Base-by-base conservation (phyloP, 2,797 vertebrate genomes). In the Phataginus tetradactyla region DNA sequence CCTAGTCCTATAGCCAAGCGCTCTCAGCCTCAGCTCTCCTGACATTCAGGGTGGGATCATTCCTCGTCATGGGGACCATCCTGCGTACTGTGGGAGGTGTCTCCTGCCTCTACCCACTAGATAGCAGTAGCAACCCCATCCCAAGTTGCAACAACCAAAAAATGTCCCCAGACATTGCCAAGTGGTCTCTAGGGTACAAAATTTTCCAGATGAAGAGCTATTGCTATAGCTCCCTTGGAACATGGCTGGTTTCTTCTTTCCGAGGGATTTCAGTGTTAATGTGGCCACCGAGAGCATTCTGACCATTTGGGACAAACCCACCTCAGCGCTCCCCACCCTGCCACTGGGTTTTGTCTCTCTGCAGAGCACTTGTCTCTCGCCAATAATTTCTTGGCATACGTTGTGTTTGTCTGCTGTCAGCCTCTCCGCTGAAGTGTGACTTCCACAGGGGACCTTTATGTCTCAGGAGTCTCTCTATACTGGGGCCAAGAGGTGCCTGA, bases 11-110 rank as follows among this genome's bases (percentile, higher is more conserved):
- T 0, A 37, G 14, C 34, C 14, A 20, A 34, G 9, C 32, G 18
- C 39, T 90, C 63, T 32, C 49, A 18, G 9, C 17, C 25, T 32
- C 1, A 29, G 51, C 4, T 5, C 21, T 18, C 3, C 27, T 21
- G 13, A 37, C 4, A 1, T 23, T 49, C 8, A 32, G 45, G 27
- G 17, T 0, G 0, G 27, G 63, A 8, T 15, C 5, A 1, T 37
- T 90, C 34, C 39, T 34, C 10, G 32, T 17, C 7, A 1, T 37
- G 6, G 5, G 7, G 32, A 29, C 42, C 2, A 0, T 53, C 37
- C 32, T 51, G 45, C 25, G 17, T 13, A 9, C 27, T 1, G 8
- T 42, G 69, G 34, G 17, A 69, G 68, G 11, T 17, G 20, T 23
- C 37, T 20, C 20, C 45, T 42, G 0, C n/a, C 20, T 66, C 64